These are phyloP conservation scores for Timandra comae DNA, from an alignment of 2,888 invertebrate genomes.

Conservation along the genomic window DNA sequence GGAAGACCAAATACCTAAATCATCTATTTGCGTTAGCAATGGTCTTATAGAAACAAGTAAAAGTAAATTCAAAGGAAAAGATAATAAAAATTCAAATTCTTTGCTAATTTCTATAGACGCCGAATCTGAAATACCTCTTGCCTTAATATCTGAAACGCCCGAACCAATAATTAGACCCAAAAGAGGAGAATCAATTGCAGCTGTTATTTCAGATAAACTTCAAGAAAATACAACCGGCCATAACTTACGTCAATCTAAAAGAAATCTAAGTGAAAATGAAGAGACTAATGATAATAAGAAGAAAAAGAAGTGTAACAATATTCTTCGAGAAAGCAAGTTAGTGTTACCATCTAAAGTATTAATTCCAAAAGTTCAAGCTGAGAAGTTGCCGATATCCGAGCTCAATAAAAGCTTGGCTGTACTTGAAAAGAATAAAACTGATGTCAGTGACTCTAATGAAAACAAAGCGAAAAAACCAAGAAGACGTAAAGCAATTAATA, in stretches of 20 bases:
- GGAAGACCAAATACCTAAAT: conserved; percentile 80
- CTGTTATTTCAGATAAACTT: conserved; percentile 69
- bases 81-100: conserved; percentile 37
- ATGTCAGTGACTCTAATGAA: conserved; percentile 37
- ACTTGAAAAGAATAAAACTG: conserved; percentile 43
- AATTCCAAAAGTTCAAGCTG: conserved; percentile 58
- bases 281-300: conserved; percentile 61
- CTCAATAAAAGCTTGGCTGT: conserved; percentile 39
- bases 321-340: conserved; percentile 67
- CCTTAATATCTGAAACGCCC: conserved; percentile 58
- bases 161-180: conserved; percentile 60
- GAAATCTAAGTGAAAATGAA: conserved; percentile 57
- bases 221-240: conserved; percentile 64
- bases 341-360: conserved; percentile 59
- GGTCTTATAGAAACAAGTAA: conserved; percentile 52
- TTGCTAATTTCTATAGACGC: conserved; percentile 53
- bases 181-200: conserved; percentile 65
- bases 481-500: conserved; percentile 87
- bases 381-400: conserved; percentile 47
- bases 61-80: conserved; percentile 44
- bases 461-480: conserved; percentile 68
- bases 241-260: conserved; percentile 63
- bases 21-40: conserved; percentile 69
- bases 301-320: conserved; percentile 58
- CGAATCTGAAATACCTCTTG: conserved; percentile 61